Conservation (phyloP, 1,140 invertebrate genomes). For the Chironomus striatipennis region DNA sequence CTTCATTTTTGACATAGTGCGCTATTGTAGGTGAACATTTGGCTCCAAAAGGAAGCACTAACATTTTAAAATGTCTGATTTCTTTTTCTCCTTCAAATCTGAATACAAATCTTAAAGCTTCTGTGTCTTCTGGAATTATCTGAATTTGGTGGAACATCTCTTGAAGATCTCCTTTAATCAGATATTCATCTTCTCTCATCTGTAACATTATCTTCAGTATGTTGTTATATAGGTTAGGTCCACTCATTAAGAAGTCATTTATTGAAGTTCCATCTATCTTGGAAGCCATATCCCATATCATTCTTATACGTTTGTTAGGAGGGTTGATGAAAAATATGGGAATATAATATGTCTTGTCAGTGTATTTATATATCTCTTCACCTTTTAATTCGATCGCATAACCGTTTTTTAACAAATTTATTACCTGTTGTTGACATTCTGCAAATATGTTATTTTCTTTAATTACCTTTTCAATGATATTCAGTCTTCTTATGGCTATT, state of each 20-base stretch:
- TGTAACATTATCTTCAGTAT: conserved; percentile 30
- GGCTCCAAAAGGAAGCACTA: conserved; percentile 26
- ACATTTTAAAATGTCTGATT: background rate
- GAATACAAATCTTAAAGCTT: conserved; percentile 28
- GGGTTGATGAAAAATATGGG: conserved; percentile 31
- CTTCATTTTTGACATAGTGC: conserved; percentile 29
- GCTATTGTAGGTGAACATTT: conserved; percentile 26
- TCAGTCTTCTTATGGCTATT: background rate
- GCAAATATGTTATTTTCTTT: conserved; percentile 24
- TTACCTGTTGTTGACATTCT: background rate
- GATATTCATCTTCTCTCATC: conserved; percentile 31
- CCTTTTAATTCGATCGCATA: conserved; percentile 26
- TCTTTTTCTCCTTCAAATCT: background rate
- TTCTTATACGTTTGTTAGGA: conserved; percentile 30
- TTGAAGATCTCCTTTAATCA: conserved; percentile 31
- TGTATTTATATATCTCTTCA: background rate
- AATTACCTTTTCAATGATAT: conserved; percentile 24
- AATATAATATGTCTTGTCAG: conserved; percentile 29
- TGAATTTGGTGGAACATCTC: conserved; percentile 32
- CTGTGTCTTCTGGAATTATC: conserved; percentile 28
- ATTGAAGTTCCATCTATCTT: conserved; percentile 27
- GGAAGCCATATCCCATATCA: conserved; percentile 31
- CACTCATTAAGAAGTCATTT: conserved; percentile 30
- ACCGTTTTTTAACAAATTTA: conserved; percentile 20
- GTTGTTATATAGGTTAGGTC: conserved; percentile 31